These are phyloP conservation scores for Melanotaenia pygmaea DNA, from an alignment of 2,797 vertebrate genomes.

Conservation along the genomic window DNA sequence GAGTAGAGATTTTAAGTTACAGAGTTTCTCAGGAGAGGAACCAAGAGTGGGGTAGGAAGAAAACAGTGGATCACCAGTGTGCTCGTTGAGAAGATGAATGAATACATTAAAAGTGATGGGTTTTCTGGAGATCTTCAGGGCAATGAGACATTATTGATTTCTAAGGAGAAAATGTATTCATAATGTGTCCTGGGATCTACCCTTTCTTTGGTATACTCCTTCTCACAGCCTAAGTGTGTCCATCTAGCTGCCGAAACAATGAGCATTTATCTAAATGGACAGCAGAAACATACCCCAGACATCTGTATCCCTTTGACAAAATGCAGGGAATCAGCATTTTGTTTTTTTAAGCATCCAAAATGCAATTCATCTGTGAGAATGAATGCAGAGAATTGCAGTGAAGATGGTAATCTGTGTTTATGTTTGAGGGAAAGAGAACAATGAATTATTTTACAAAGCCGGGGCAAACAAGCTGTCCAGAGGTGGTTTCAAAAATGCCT, in stretches of 20 bases:
- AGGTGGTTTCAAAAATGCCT: constrained; percentile 4
- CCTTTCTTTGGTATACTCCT: constrained; percentile 32
- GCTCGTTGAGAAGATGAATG: constrained; percentile 66
- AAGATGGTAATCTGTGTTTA: constrained; percentile 49
- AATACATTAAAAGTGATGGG: constrained; percentile 72
- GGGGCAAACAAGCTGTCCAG: constrained; percentile 37
- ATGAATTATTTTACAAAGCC: constrained; percentile 28
- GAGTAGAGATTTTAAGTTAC: constrained; percentile 46
- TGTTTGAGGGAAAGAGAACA: constrained; percentile 40
- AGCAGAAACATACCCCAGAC: constrained; percentile 30
- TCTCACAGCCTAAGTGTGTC: neutral
- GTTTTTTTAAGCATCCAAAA: constrained; percentile 36
- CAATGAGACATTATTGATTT: constrained; percentile 78
- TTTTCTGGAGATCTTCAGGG: constrained; percentile 62
- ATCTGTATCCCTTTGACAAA: constrained; percentile 56
- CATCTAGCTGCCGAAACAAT: constrained; percentile 11
- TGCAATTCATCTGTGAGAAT: constrained; percentile 42
- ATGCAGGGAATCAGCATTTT: constrained; percentile 53
- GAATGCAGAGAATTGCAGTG: constrained; percentile 18
- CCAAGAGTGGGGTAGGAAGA: constrained; percentile 23
- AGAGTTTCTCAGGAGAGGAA: constrained; percentile 44
- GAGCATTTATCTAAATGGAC: constrained; percentile 41
- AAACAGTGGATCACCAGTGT: constrained; percentile 51
- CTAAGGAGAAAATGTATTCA: constrained; percentile 66
- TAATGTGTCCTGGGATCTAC: constrained; percentile 59